Evolutionary conservation across 2,888 invertebrate species (phyloP).

Genomic region (Gonocerus acuteangulatus): DNA sequence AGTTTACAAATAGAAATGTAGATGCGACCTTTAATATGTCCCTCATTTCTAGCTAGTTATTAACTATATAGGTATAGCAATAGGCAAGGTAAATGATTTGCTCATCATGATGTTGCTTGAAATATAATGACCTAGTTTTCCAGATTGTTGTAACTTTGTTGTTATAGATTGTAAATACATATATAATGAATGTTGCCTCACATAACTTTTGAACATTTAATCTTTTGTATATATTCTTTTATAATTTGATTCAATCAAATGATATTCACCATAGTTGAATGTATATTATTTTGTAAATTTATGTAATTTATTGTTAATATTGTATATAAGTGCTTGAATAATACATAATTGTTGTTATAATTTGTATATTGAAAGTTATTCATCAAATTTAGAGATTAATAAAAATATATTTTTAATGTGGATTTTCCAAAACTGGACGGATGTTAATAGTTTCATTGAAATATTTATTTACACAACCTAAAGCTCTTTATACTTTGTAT

Average conservation of each 20-base stretch:
- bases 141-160: too few relatives aligned
- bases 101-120: conserved; percentile 15
- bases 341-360: conserved; percentile 10
- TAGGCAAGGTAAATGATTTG: conserved; percentile 21
- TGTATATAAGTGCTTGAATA: conserved; percentile 16
- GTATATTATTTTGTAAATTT: conserved; percentile 22
- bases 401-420: conserved; percentile 20
- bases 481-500: too few relatives aligned
- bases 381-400: conserved; percentile 15
- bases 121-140: neutral
- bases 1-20: too few relatives aligned
- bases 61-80: conserved; percentile 16
- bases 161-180: conserved; percentile 12
- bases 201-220: neutral
- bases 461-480: neutral
- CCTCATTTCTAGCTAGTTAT: neutral
- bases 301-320: conserved; percentile 20
- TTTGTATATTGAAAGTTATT: conserved; percentile 16
- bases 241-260: conserved; percentile 3
- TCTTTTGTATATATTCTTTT: conserved; percentile 20
- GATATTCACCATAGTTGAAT: neutral
- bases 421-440: conserved; percentile 24
- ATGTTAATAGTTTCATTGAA: conserved; percentile 12
- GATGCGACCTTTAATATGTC: too few relatives aligned
- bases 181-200: neutral